Evolutionary conservation across 2,113 vertebrate species (phyloP).

Genomic region (Lepus americanus): DNA sequence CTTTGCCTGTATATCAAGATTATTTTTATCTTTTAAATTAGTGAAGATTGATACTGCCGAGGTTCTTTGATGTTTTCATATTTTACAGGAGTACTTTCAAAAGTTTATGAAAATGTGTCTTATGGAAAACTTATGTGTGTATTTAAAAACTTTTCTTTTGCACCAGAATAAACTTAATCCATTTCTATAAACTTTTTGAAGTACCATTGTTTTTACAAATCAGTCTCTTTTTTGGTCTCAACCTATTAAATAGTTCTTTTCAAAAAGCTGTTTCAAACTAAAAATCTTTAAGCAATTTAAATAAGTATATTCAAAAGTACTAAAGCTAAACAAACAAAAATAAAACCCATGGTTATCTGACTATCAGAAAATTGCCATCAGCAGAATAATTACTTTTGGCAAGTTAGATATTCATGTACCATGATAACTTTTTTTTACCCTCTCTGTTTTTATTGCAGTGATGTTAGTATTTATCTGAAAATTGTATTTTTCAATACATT

Average conservation of each 20-base stretch:
- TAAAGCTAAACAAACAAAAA: not conserved
- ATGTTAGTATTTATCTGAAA: not conserved
- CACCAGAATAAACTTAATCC: no score
- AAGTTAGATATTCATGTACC: not conserved
- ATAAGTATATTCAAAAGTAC: not conserved
- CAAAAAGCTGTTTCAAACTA: not conserved
- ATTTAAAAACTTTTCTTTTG: no score
- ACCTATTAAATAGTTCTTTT: not conserved
- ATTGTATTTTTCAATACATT: not conserved
- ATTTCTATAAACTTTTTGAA: no score
- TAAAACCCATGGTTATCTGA: not conserved
- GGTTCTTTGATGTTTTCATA: not conserved
- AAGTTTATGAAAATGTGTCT: no score
- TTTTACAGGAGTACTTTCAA: not conserved
- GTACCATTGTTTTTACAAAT: not conserved
- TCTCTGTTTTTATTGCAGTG: not conserved
- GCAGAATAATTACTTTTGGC: not conserved
- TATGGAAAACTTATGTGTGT: no score
- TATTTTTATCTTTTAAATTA: not conserved
- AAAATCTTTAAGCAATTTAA: not conserved
- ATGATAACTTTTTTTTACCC: not conserved
- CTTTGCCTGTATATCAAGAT: not conserved
- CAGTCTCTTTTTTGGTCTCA: not conserved
- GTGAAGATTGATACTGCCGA: not conserved
- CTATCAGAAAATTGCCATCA: not conserved